Evolutionary conservation across 1,140 invertebrate species (phyloP), one percentile per base, ranked within the genome.

Genomic region (Thrips palmi): DNA sequence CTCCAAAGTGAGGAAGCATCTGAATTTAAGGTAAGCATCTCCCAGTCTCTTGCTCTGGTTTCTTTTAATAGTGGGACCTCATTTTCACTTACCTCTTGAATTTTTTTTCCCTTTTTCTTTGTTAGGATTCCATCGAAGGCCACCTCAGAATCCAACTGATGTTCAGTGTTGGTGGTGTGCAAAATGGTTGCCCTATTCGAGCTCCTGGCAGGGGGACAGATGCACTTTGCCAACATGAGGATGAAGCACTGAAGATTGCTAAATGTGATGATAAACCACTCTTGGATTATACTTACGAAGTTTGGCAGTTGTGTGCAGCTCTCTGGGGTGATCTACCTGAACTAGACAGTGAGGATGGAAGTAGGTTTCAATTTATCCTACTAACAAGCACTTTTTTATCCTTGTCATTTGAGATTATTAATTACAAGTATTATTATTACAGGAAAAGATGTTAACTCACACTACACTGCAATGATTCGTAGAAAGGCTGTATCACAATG

Each of bases 251-350:
- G 6, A 57, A 62, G 37, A 43, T 63, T 7, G 47, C 44, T 1
- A 47, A 56, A 22, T 37, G 45, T 8, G 0, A 43, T 5, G 41
- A 43, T 14, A 55, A 60, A 29, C 44, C 44, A 2, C 50, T 53
- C 2, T 49, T 56, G 2, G 42, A 43, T 2, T 68, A 68, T 51
- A 56, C 52, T 2, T 62, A 49, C 35, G 67, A 65, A 21, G 73
- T 88, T n/a, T 88, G 80, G 75, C 67, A 74, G 25, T 60, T 93
- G 1, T 76, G 80, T 48, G 67, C 76, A 2, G 78, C 83, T 1
- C 64, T 93, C 1, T 92, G 85, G 86, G 85, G 84, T 2, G 67
- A 67, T 23, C 59, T 74, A 17, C 33, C 33, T 2, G 33, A 20
- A 5, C 14, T 28, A 38, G 25, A 22, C 18, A 20, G 8, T 6